These are phyloP conservation scores for Exocentrus adspersus DNA, from an alignment of 2,888 invertebrate species.

Conservation along the genomic window DNA sequence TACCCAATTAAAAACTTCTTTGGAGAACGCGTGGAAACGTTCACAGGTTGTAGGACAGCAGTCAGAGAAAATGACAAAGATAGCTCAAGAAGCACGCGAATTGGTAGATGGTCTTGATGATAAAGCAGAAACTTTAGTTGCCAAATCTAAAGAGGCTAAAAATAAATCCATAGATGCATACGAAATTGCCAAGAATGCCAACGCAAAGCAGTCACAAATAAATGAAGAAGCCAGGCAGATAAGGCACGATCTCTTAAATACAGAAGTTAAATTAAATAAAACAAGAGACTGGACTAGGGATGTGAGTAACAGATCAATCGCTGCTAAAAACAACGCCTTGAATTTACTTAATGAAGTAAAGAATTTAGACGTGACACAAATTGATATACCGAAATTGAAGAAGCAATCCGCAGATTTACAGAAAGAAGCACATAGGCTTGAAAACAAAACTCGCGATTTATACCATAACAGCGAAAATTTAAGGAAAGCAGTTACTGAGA, in stretches of 20 bases:
- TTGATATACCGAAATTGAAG: constrained; percentile 77
- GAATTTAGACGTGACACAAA: constrained; percentile 80
- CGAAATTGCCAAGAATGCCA: constrained; percentile 77
- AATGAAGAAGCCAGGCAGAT: constrained; percentile 76
- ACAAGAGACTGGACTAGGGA: constrained; percentile 78
- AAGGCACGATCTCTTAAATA: constrained; percentile 73
- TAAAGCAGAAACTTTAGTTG: constrained; percentile 81
- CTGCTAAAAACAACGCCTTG: constrained; percentile 81
- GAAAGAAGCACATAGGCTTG: constrained; percentile 73
- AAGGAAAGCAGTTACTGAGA: constrained; percentile 71
- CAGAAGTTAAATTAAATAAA: constrained; percentile 75
- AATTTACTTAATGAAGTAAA: constrained; percentile 83
- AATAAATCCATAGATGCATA: constrained; percentile 86
- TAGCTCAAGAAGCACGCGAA: constrained; percentile 88
- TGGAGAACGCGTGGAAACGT: constrained; percentile 81
- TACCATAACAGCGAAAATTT: constrained; percentile 69
- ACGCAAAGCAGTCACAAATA: constrained; percentile 55
- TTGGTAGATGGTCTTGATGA: constrained; percentile 81
- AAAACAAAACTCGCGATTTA: constrained; percentile 66
- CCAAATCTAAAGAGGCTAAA: constrained; percentile 81
- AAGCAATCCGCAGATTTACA: constrained; percentile 76
- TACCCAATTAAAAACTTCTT: constrained; percentile 83
- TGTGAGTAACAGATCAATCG: constrained; percentile 77
- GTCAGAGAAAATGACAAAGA: constrained; percentile 88
- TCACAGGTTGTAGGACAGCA: constrained; percentile 91